Evolutionary conservation across 2,113 vertebrate genomes (phyloP).

Genomic region (Malurus melanocephalus): DNA sequence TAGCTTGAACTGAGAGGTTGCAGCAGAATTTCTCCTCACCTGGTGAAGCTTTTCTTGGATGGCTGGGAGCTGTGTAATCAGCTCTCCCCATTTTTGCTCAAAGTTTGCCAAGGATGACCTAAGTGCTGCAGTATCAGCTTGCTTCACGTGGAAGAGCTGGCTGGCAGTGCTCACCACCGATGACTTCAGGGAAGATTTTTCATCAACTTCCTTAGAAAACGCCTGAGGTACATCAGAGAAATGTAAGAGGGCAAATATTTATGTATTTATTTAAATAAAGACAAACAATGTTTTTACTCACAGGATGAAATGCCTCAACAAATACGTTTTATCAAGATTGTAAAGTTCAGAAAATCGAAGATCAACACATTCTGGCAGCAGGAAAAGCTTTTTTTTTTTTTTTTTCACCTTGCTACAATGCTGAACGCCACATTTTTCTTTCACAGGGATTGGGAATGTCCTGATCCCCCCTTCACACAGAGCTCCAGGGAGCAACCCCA

Average conservation of each 20-base stretch:
- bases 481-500: neutral
- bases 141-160: conserved; percentile 79
- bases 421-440: neutral
- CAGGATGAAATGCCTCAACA: neutral
- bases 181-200: conserved; percentile 77
- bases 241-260: neutral
- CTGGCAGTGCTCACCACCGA: conserved; percentile 74
- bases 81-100: conserved; percentile 82
- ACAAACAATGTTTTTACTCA: neutral
- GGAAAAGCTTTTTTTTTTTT: neutral
- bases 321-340: neutral
- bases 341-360: neutral
- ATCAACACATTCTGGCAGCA: neutral
- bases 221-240: conserved; percentile 58
- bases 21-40: conserved; percentile 64
- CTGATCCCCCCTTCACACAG: neutral
- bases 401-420: neutral
- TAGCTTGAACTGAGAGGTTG: neutral
- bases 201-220: conserved; percentile 82
- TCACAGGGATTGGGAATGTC: neutral
- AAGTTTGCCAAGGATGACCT: conserved; percentile 72
- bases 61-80: conserved; percentile 70
- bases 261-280: neutral
- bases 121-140: conserved; percentile 70
- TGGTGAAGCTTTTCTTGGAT: conserved; percentile 83